Evolutionary conservation across 2,797 vertebrate genomes (phyloP), one percentile per base, ranked within the genome.

Genomic region (Sebastes reedi): DNA sequence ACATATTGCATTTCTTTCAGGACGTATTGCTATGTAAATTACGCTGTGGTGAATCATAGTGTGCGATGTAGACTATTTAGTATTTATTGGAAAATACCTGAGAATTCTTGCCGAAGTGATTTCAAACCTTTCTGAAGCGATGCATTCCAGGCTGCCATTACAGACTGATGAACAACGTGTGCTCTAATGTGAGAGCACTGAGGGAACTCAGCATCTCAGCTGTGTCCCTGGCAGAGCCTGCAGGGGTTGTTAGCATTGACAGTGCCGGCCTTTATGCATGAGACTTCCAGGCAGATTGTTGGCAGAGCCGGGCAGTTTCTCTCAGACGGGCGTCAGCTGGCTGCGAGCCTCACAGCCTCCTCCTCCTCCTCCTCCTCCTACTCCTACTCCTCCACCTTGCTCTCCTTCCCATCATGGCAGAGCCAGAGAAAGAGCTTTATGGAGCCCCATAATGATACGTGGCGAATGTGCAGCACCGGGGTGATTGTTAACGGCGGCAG

Each of bases 401-500:
- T 86, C 85, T 72, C 79, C 84, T 84, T 83, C 84, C 80, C 85
- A 82, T 88, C 84, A 88, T 71, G 84, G 86, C 88, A 84, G 79
- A 80, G 83, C 72, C 74, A 67, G 75, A 83, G 77, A 84, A 83
- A 76, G 68, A 60, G 81, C 80, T 92, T 89, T 88, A 88, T 90
- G 86, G 77, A 90, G 86, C 90, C 81, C 73, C 79, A 81, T 95
- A 94, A 95, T 94, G 92, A 94, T 90, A 90, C 80, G 76, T 86
- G 86, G 92, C 83, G 67, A 92, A 89, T 91, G 88, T 91, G 92
- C 87, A 80, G 88, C 84, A 78, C 76, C 52, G 84, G 90, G 85
- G 84, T 87, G 91, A 91, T 91, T 93, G 91, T 94, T 93, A 91
- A 89, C 83, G 76, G 89, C 85, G 25, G 93, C 93, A 94, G 94